Evolutionary conservation across 2,888 invertebrate genomes (phyloP).

Genomic region (Drosophila subquinaria): DNA sequence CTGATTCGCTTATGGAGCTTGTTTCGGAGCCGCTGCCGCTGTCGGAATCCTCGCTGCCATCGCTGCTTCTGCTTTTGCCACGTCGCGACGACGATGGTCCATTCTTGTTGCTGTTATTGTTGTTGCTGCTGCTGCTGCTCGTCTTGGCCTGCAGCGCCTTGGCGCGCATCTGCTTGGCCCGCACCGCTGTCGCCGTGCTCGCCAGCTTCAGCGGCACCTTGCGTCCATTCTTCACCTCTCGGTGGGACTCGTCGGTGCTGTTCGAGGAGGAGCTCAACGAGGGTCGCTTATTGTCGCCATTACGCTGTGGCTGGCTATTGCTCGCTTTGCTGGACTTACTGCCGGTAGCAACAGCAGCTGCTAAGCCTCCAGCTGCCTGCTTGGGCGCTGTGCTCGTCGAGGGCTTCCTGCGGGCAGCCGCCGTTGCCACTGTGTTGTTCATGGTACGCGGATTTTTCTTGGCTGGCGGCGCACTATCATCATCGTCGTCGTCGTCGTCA

Average conservation of each 20-base stretch:
- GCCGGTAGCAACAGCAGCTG: background rate
- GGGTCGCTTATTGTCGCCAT: constrained; percentile 68
- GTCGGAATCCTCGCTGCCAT: constrained; percentile 79
- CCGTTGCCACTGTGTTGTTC: constrained; percentile 44
- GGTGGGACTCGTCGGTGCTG: constrained; percentile 73
- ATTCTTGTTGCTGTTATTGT: constrained; percentile 33
- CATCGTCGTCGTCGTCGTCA: constrained; percentile 40
- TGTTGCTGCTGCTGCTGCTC: constrained; percentile 30
- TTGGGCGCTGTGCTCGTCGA: constrained; percentile 32
- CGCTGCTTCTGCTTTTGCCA: constrained; percentile 75
- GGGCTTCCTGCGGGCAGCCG: constrained; percentile 55
- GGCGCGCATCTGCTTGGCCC: constrained; percentile 69
- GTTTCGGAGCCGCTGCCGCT: constrained; percentile 66
- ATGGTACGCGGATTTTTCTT: constrained; percentile 60
- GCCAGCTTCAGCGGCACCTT: constrained; percentile 76
- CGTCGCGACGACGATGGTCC: constrained; percentile 34
- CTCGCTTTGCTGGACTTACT: constrained; percentile 31
- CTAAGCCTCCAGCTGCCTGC: background rate
- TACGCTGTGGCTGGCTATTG: constrained; percentile 47
- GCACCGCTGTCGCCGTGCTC: constrained; percentile 70
- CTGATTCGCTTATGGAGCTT: constrained; percentile 74
- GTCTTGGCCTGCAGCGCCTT: constrained; percentile 66
- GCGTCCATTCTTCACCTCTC: constrained; percentile 65
- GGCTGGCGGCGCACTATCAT: constrained; percentile 77
- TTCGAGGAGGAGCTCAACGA: constrained; percentile 71